phyloP scores from a whole-genome alignment of 2,888 invertebrate genomes.

The Muschampia plurimacula region DNA sequence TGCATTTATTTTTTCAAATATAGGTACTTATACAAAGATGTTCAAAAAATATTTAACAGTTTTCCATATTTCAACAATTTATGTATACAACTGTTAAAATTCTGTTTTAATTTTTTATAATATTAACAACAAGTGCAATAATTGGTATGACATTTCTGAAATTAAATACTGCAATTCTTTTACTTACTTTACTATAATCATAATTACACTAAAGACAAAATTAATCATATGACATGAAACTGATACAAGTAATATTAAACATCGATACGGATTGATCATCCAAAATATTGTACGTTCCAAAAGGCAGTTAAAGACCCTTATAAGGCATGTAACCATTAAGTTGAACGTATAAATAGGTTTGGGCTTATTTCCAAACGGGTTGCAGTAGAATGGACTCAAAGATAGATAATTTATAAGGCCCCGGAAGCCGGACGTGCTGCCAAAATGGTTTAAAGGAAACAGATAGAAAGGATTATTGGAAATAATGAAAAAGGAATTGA shows the following conservation, averaged over 20 bases:
- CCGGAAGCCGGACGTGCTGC: conserved; percentile 19
- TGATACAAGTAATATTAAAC: neutral
- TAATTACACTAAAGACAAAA: too few relatives aligned
- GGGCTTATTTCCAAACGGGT: conserved; percentile 36
- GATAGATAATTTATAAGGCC: conserved; percentile 27
- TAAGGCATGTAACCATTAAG: conserved; percentile 31
- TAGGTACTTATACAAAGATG: too few relatives aligned
- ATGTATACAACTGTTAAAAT: too few relatives aligned
- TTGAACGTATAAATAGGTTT: conserved; percentile 37
- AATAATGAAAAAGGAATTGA: conserved; percentile 7
- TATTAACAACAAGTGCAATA: too few relatives aligned
- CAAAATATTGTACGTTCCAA: conserved; percentile 8
- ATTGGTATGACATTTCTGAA: too few relatives aligned
- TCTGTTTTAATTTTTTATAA: too few relatives aligned
- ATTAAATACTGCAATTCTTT: too few relatives aligned
- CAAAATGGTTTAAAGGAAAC: conserved; percentile 34
- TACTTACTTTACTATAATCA: too few relatives aligned
- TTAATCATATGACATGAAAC: neutral
- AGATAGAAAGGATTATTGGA: conserved; percentile 26
- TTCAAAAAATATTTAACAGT: too few relatives aligned
- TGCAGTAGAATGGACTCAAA: conserved; percentile 25
- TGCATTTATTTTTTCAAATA: too few relatives aligned
- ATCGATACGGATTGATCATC: conserved; percentile 2
- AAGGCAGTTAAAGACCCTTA: conserved; percentile 25
- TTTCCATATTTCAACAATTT: too few relatives aligned